Conservation (phyloP, 2,797 vertebrate species). For the Gymnothorax reevesii region DNA sequence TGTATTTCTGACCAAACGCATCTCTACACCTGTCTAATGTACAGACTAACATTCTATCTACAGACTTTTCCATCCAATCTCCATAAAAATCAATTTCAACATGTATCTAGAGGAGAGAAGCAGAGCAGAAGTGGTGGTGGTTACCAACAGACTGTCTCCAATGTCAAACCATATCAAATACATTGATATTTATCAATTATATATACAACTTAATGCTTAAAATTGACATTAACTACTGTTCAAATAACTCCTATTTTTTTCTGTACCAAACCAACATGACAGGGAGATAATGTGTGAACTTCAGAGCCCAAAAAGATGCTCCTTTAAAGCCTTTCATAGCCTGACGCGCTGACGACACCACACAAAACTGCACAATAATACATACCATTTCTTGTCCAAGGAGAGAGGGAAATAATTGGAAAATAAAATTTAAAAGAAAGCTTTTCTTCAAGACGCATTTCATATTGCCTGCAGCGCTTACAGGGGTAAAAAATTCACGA, state of each 20-base stretch:
- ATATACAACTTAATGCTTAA: constrained; percentile 51
- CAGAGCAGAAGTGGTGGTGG: background rate
- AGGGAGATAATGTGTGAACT: constrained; percentile 31
- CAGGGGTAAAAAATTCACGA: background rate
- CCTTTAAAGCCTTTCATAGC: constrained; percentile 11
- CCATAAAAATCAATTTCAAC: constrained; percentile 35
- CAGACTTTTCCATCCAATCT: constrained; percentile 27
- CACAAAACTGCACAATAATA: background rate
- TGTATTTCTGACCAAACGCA: background rate
- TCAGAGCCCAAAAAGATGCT: background rate
- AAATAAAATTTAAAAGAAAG: background rate
- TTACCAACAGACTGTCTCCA: constrained; percentile 33
- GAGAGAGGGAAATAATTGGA: background rate
- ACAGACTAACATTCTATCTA: constrained; percentile 11
- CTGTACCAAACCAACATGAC: constrained; percentile 26
- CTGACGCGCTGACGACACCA: background rate
- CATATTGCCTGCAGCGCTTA: background rate
- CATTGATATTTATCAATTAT: constrained; percentile 42
- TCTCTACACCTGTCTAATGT: background rate
- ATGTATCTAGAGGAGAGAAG: background rate
- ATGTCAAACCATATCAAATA: constrained; percentile 36
- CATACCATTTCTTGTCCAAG: background rate
- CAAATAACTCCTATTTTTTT: constrained; percentile 29
- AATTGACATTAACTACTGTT: constrained; percentile 35
- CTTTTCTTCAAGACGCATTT: background rate